These are phyloP conservation scores for cat (Felis catus) DNA, from an alignment of 2,113 vertebrate species.

Conservation along the genomic window F.catus_Fca126_mat1.0 CM031426.1:39031001-39031500, in stretches of 20 bases:
- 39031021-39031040: not conserved
- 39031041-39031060: not conserved
- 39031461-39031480: not conserved
- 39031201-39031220: not conserved
- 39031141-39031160: not conserved
- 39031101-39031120: not conserved
- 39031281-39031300: not conserved
- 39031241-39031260: not conserved
- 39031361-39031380: not conserved
- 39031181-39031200: not conserved
- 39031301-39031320: not conserved
- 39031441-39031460: not conserved
- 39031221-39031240: not conserved
- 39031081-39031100: not conserved
- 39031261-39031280: not conserved
- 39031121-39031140: not conserved
- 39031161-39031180: not conserved
- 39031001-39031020: not conserved
- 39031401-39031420: not conserved
- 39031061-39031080: not conserved
- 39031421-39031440: not conserved
- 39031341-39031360: not conserved
- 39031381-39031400: not conserved
- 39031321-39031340: not conserved
- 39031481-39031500: not conserved